Conservation (phyloP, 2,797 vertebrate genomes). For the Chiroxiphia lanceolata region DNA sequence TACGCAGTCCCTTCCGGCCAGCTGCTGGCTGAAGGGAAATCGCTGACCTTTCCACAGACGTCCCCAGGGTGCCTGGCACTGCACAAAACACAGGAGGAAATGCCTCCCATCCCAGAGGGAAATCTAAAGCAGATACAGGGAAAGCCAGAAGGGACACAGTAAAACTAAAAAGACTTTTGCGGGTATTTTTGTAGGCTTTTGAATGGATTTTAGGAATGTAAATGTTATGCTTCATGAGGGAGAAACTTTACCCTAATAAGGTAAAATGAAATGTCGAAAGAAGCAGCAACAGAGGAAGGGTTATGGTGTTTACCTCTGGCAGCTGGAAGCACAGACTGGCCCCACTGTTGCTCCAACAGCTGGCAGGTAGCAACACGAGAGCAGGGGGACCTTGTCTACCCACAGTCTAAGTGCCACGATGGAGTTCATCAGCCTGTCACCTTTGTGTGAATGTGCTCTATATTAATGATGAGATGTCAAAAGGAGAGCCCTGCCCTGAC, state of each 20-base stretch:
- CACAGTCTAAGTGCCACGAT: not conserved
- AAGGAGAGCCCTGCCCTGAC: not conserved
- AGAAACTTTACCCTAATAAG: conserved; percentile 67
- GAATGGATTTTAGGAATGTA: conserved; percentile 51
- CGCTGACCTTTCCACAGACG: not conserved
- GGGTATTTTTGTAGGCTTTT: conserved; percentile 11
- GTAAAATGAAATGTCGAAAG: conserved; percentile 12
- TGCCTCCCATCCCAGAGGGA: not conserved
- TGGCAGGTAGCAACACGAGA: not conserved
- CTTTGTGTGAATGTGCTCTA: not conserved
- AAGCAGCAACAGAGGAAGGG: not conserved
- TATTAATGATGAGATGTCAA: not conserved
- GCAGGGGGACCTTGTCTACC: not conserved
- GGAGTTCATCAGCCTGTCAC: not conserved
- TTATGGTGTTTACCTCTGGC: conserved; percentile 1
- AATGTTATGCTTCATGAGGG: conserved; percentile 52
- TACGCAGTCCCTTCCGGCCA: not conserved
- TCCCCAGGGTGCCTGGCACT: not conserved
- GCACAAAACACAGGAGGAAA: conserved; percentile 18
- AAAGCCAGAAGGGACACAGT: not conserved
- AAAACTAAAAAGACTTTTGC: not conserved
- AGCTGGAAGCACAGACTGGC: not conserved
- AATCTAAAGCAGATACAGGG: not conserved
- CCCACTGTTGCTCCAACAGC: not conserved
- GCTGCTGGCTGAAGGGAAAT: not conserved